Percentiles rank a stretch among this genome's conserved stretches.
These are phyloP conservation scores for Portunus trituberculatus DNA, from an alignment of 1,140 invertebrate species.

Conservation along the genomic window DNA sequence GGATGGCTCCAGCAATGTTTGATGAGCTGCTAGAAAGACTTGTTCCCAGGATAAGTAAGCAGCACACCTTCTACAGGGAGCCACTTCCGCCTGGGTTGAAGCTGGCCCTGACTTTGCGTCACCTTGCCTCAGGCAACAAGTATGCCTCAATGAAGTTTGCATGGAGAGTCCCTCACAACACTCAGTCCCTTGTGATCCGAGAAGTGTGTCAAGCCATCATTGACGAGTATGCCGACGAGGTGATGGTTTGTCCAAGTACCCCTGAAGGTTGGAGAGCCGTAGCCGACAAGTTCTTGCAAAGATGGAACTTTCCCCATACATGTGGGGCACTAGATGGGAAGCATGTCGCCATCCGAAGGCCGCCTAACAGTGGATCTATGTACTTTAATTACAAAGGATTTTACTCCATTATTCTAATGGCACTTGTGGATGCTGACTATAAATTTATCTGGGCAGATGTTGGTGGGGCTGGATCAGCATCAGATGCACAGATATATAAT, in stretches of 20 bases:
- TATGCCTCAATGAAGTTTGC: conserved; percentile 46
- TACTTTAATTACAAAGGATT: conserved; percentile 80
- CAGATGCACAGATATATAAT: conserved; percentile 59
- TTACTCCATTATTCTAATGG: conserved; percentile 79
- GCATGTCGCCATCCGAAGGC: conserved; percentile 78
- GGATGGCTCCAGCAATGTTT: conserved; percentile 50
- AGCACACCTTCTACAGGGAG: conserved; percentile 34
- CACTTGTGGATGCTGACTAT: conserved; percentile 79
- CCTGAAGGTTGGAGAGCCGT: conserved; percentile 46
- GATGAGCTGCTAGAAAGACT: conserved; percentile 38
- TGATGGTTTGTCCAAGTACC: conserved; percentile 51
- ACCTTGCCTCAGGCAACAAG: conserved; percentile 63
- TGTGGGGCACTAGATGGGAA: conserved; percentile 81
- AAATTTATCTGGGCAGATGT: conserved; percentile 79
- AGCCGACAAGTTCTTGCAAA: conserved; percentile 33
- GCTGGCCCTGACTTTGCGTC: conserved; percentile 54
- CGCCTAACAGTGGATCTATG: conserved; percentile 74
- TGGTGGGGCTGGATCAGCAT: conserved; percentile 74
- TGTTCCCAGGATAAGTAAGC: conserved; percentile 21
- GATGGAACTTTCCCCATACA: conserved; percentile 79
- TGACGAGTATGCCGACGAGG: conserved; percentile 56
- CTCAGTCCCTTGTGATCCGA: conserved; percentile 16
- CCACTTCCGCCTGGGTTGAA: conserved; percentile 42
- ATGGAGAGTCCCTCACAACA: conserved; percentile 60
- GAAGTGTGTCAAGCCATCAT: conserved; percentile 65